phyloP scores from a whole-genome alignment of 2,888 invertebrate genomes.

The Chrysotoxum bicinctum region DNA sequence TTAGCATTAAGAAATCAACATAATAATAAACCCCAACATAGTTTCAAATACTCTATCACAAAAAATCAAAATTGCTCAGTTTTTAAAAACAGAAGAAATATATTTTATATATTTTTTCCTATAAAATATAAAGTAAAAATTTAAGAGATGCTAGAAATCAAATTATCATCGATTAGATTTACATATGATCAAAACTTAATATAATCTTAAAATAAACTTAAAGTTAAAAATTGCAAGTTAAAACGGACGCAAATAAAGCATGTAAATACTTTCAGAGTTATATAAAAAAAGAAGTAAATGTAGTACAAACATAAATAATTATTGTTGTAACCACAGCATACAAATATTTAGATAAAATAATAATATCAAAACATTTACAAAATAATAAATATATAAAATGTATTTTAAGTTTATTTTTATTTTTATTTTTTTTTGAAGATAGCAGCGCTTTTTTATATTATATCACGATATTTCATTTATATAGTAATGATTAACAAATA shows the following conservation, averaged over 20 bases:
- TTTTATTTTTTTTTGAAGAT: conserved; percentile 13
- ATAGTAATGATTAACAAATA: conserved; percentile 46
- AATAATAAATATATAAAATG: conserved; percentile 56
- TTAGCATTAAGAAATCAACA: neutral
- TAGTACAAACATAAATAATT: conserved; percentile 18
- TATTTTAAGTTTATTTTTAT: conserved; percentile 23
- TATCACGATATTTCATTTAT: conserved; percentile 59
- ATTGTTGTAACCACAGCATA: conserved; percentile 27
- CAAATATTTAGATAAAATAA: conserved; percentile 42
- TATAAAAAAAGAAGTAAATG: conserved; percentile 24
- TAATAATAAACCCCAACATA: neutral
- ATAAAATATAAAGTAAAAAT: neutral
- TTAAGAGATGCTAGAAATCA: neutral
- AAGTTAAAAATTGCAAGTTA: conserved; percentile 30
- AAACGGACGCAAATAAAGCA: conserved; percentile 50
- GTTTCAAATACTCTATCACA: conserved; percentile 16
- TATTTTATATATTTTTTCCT: neutral
- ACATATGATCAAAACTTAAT: neutral
- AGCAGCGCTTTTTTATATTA: conserved; percentile 44
- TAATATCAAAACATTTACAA: conserved; percentile 61
- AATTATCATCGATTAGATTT: neutral
- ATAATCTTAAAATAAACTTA: conserved; percentile 25
- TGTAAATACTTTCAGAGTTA: conserved; percentile 33
- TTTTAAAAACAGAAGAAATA: neutral
- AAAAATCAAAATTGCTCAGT: neutral